Evolutionary conservation across 2,888 invertebrate species (phyloP), one percentile per base, ranked within the genome.

Genomic region (Sesia apiformis): DNA sequence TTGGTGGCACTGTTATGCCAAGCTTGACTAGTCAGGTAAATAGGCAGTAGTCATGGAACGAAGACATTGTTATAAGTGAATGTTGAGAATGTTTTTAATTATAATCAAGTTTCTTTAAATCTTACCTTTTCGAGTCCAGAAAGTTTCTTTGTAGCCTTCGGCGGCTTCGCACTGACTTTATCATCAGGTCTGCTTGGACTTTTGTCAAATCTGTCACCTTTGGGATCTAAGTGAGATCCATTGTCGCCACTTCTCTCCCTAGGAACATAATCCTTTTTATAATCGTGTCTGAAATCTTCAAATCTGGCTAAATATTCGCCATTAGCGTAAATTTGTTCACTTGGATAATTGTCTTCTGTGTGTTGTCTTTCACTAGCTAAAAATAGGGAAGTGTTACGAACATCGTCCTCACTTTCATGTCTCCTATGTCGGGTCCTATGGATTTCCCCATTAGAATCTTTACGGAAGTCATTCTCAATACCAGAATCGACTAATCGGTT

Each of bases 381-480:
- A 64, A 95, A 92, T 58, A 93, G 77, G 53, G 94, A 93, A 58
- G 93, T 63, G 87, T 93, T 76, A 90, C 92, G 63, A 3, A 93
- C 93, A 65, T 95, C 94, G 60, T 95, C 95, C 61, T 93, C 93
- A 60, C 93, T 93, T 59, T 93, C 93, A 59, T 91, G 90, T 63
- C 79, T 81, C 56, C 75, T 72, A 52, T 76, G 70, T 57, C 76
- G 76, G 39, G 64, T 63, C 56, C 75, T 76, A 55, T 84, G 78
- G 23, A 92, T 74, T 57, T 92, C 92, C 23, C 90, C 90, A 63
- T 90, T 92, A 0, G 94, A 94, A 66, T 94, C 94, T 60, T 94
- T 91, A 53, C 94, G 91, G 66, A 94, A 94, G 75, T 95, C 95
- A 63, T 95, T 95, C 70, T 95, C 95, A 60, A 95, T 95, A 0